These are phyloP conservation scores for Papio anubis DNA, from an alignment of 2,113 vertebrate genomes.

Conservation along the genomic window DNA sequence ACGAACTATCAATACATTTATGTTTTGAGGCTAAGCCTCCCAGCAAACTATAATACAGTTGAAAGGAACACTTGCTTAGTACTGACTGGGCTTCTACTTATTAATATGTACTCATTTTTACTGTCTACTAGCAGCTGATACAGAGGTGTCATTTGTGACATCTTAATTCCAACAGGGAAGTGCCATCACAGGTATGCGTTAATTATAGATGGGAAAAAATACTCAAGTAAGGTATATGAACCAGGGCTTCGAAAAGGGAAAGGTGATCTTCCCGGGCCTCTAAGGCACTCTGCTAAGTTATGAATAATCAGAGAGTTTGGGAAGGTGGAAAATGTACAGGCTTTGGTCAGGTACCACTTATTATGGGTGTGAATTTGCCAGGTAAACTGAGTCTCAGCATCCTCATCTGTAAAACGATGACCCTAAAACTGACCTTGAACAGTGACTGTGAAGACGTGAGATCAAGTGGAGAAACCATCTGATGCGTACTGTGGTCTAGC, in stretches of 20 bases:
- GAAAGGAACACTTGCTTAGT: neutral
- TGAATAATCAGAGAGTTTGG: neutral
- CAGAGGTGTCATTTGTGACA: neutral
- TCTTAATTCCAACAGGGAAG: neutral
- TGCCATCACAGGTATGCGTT: neutral
- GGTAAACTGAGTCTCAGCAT: neutral
- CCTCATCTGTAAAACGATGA: neutral
- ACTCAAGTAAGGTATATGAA: neutral
- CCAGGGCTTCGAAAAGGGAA: neutral
- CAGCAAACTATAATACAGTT: neutral
- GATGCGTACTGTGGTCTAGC: neutral
- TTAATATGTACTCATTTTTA: neutral
- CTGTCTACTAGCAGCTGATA: neutral
- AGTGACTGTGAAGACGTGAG: neutral
- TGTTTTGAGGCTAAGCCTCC: neutral
- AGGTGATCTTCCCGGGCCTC: neutral
- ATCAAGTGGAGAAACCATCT: neutral
- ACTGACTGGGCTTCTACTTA: neutral
- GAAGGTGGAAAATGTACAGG: neutral
- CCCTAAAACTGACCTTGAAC: neutral
- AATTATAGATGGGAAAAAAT: neutral
- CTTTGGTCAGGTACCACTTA: neutral
- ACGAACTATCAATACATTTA: neutral
- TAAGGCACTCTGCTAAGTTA: neutral
- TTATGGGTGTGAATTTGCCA: neutral